phyloP scores from a whole-genome alignment of 2,113 vertebrate genomes.

The Corydoras sp. region DNA sequence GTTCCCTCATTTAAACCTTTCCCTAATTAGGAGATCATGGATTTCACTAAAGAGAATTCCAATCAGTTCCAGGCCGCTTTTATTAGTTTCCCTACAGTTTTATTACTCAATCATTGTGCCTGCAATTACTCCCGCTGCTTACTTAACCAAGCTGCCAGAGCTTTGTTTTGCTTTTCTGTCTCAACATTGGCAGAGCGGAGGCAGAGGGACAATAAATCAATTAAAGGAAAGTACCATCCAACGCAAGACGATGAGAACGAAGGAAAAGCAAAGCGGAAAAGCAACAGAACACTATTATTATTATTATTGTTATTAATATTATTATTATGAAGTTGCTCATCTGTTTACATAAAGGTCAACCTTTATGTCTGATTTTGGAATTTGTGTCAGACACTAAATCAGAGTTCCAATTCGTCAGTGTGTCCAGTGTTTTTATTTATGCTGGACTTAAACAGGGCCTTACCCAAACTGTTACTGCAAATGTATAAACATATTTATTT shows the following conservation, averaged over 20 bases:
- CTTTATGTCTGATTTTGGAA: too few species aligned
- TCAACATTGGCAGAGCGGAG: conserved; percentile 10
- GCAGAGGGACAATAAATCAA: neutral
- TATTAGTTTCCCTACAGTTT: conserved; percentile 54
- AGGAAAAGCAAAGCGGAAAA: neutral
- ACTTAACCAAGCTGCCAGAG: conserved; percentile 4
- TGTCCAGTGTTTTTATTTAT: too few species aligned
- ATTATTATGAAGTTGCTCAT: too few species aligned
- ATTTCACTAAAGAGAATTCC: conserved; percentile 57
- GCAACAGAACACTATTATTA: neutral
- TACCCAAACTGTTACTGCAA: too few species aligned
- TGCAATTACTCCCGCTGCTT: conserved; percentile 40
- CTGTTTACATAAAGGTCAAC: too few species aligned
- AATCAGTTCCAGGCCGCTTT: conserved; percentile 51
- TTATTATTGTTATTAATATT: too few species aligned
- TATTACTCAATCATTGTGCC: conserved; percentile 48
- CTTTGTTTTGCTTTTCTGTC: conserved; percentile 9
- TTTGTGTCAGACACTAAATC: too few species aligned
- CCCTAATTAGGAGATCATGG: conserved; percentile 54
- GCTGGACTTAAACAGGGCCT: too few species aligned
- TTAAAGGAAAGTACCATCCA: neutral
- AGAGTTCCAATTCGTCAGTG: too few species aligned
- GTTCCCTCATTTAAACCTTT: conserved; percentile 27
- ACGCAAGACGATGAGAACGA: neutral
- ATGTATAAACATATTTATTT: too few species aligned